A percentile compares a stretch with the other conserved stretches of the same genome.
These are phyloP conservation scores for Drosophila insularis DNA, from an alignment of 1,140 invertebrate species.

Conservation along the genomic window DNA sequence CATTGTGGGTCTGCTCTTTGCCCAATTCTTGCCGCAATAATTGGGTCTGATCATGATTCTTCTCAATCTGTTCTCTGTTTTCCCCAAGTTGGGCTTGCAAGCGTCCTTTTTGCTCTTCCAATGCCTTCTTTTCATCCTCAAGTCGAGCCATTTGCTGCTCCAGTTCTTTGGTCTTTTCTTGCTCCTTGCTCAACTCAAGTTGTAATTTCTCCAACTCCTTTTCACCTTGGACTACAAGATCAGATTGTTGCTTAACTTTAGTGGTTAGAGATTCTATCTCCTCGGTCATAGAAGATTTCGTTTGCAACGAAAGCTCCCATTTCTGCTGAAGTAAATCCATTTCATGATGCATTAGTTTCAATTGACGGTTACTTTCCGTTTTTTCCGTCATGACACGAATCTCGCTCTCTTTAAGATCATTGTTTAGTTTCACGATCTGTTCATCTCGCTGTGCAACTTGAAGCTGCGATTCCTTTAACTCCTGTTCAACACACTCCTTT, in stretches of 20 bases:
- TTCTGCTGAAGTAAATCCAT: neutral
- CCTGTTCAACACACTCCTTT: neutral
- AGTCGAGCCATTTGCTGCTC: slow-evolving; percentile 6
- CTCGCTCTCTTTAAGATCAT: neutral
- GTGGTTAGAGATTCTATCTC: neutral
- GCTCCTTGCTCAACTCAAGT: neutral
- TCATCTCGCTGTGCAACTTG: neutral
- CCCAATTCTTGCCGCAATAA: neutral
- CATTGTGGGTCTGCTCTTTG: neutral
- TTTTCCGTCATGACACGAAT: neutral
- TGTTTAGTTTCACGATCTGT: neutral
- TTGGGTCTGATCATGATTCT: no score
- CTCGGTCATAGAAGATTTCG: neutral
- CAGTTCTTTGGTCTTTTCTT: neutral
- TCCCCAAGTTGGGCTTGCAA: neutral
- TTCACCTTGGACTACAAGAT: neutral
- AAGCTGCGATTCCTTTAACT: neutral
- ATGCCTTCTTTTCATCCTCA: slow-evolving; percentile 19
- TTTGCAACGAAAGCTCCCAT: neutral
- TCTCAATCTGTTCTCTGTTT: neutral
- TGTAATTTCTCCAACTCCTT: neutral
- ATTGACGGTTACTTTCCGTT: neutral
- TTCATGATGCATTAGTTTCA: neutral
- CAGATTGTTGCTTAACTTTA: neutral
- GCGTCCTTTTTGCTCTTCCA: neutral